phyloP scores from a whole-genome alignment of 2,797 vertebrate species.

The Pelodytes ibericus region DNA sequence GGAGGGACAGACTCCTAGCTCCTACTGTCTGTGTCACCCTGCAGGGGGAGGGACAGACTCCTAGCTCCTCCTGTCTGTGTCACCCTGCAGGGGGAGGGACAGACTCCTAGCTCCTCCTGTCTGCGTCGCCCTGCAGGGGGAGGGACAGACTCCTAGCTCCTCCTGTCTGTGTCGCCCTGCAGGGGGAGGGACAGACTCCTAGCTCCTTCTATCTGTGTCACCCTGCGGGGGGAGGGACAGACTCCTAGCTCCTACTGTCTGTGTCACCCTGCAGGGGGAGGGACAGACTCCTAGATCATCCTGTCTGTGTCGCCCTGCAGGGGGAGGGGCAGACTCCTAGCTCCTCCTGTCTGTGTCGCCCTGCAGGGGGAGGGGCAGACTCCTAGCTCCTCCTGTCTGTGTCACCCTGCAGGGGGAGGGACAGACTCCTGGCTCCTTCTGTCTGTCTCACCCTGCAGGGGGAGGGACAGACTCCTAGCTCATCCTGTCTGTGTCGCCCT shows the following conservation, averaged over 20 bases:
- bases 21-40: background rate
- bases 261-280: background rate
- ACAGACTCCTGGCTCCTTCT: background rate
- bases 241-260: background rate
- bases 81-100: background rate
- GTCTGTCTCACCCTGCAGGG: conserved; percentile 14
- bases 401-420: background rate
- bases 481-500: background rate
- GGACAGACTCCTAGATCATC: background rate
- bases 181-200: background rate
- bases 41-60: background rate
- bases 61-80: background rate
- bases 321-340: background rate
- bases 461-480: conserved; percentile 5
- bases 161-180: background rate
- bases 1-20: background rate
- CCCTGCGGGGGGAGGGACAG: background rate
- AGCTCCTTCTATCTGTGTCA: background rate
- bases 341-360: background rate
- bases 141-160: background rate
- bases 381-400: background rate
- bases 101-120: background rate
- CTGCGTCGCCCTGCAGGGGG: background rate
- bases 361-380: background rate
- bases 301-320: background rate